Base-by-base conservation (phyloP, 1,140 invertebrate species). In the Drosophila novamexicana region DNA sequence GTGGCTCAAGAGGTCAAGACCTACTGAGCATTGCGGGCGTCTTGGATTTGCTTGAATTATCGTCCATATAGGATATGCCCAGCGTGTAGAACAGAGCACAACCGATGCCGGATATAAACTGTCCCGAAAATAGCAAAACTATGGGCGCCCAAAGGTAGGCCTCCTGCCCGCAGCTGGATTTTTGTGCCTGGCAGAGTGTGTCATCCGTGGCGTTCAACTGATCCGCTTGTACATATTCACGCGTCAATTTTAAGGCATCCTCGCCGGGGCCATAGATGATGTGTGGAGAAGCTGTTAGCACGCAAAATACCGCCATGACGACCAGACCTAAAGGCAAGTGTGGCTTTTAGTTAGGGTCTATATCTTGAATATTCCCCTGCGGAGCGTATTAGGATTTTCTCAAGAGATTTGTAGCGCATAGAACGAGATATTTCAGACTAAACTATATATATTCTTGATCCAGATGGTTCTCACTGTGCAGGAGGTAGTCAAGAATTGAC, bases 201-300 rank as follows among this genome's bases (percentile, higher is more conserved):
- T 59, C 61, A 18, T 75, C 70, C 10, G 57, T 47, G 9, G 45
- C 40, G 77, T 45, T 65, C 29, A 66, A 8, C 1, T 29, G 90
- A 91, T 7, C 36, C 2, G 18, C 12, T 57, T 77, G 86, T 44
- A 52, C 16, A 74, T 94, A 95, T 79, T 96, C 95, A 36, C 93
- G 91, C 0, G 95, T 96, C 7, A 96, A 90, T 22, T 93, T 81
- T 2, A 96, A 77, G 0, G 95, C 95, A 66, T 96, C 95, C 39
- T 95, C 92, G 0, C 96, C 95, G 18, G 95, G 93, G 0, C 96
- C 96, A 77, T 96, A 97, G n/a, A 97, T 91, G 40, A 96, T 94
- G 75, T 97, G 96, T 2, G 96, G 96, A 2, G 95, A 73, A 57
- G 95, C 94, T 62, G 94, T 95, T 47, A 96, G 78, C 61, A 96